A percentile compares a stretch with the other conserved stretches of the same genome.
Evolutionary conservation across 2,797 vertebrate species (phyloP).

Genomic region (Rhinatrema bivittatum): DNA sequence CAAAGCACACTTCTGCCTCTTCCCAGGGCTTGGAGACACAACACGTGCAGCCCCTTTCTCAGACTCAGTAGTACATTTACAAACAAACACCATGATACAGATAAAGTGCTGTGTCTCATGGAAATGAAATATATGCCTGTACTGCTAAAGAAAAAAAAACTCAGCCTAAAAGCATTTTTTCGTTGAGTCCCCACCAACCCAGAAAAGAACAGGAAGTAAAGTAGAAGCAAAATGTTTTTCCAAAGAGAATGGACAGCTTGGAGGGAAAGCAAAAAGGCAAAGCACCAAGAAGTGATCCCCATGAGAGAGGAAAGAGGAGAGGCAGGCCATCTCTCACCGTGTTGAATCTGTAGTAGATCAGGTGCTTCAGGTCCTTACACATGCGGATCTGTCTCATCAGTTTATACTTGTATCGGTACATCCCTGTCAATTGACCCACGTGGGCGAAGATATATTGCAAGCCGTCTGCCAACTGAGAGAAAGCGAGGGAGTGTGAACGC

Average conservation of each 20-base stretch:
- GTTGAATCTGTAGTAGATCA: slow-evolving; percentile 98
- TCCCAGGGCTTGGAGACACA: too few species aligned
- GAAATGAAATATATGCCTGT: too few species aligned
- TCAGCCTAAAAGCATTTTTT: too few species aligned
- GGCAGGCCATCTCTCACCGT: slow-evolving; percentile 65
- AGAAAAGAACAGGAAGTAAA: not conserved
- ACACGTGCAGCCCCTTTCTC: too few species aligned
- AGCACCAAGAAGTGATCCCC: not conserved
- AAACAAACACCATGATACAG: too few species aligned
- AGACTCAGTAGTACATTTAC: too few species aligned
- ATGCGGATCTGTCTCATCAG: slow-evolving; percentile 98
- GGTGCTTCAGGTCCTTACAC: slow-evolving; percentile 98
- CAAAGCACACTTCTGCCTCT: too few species aligned
- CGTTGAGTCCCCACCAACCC: too few species aligned
- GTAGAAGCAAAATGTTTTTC: too few species aligned
- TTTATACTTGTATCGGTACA: slow-evolving; percentile 99
- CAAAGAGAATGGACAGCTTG: accelerated
- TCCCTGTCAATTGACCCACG: slow-evolving; percentile 94
- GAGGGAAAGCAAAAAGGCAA: not conserved
- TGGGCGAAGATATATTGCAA: slow-evolving; percentile 98
- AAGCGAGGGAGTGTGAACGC: too few species aligned
- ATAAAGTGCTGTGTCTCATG: too few species aligned
- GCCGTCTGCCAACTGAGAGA: slow-evolving; percentile 80
- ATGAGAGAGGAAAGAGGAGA: not conserved
- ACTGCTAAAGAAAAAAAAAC: too few species aligned